These are phyloP conservation scores for Borostomias antarcticus DNA, from an alignment of 2,797 vertebrate species.

Conservation along the genomic window DNA sequence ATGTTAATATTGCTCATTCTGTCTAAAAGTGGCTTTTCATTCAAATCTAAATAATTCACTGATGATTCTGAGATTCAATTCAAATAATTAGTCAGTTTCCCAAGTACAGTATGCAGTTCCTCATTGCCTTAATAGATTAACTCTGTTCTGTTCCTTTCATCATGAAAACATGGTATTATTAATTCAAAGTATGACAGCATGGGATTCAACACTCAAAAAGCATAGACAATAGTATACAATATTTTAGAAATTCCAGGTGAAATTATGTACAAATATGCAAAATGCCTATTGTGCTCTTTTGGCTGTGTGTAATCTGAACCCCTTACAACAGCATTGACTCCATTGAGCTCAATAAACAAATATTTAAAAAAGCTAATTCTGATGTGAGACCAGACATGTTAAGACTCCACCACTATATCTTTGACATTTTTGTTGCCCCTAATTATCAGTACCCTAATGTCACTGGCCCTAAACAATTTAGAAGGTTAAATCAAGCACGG, in stretches of 20 bases:
- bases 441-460: too few species aligned
- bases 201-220: neutral
- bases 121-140: neutral
- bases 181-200: too few species aligned
- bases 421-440: too few species aligned
- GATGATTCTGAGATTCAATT: constrained; percentile 23
- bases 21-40: constrained; percentile 39
- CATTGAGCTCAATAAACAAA: too few species aligned
- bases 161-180: too few species aligned
- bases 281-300: neutral
- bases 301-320: too few species aligned
- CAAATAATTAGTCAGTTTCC: constrained; percentile 1
- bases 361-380: neutral
- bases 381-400: neutral
- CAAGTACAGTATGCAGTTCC: neutral
- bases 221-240: neutral
- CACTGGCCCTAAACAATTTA: too few species aligned
- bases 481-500: too few species aligned
- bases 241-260: neutral
- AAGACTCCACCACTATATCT: neutral
- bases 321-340: too few species aligned
- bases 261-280: neutral
- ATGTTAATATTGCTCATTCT: neutral
- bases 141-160: too few species aligned
- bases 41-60: constrained; percentile 50